These are phyloP conservation scores for Periplaneta americana DNA, from an alignment of 1,140 invertebrate genomes.

Conservation along the genomic window DNA sequence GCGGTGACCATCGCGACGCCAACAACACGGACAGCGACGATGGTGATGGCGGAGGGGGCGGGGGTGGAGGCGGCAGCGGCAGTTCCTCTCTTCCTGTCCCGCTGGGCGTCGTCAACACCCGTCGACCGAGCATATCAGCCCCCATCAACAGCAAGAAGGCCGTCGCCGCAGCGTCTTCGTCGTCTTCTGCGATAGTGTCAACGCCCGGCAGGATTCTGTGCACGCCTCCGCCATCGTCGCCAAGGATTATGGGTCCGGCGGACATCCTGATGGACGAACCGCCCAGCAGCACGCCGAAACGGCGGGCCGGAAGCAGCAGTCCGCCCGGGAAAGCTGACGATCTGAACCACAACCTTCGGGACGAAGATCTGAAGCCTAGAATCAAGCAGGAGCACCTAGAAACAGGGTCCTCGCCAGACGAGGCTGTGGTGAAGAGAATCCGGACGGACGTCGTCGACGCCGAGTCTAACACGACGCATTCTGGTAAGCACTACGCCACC, in stretches of 20 bases:
- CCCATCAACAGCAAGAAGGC: constrained; percentile 59
- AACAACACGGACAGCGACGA: constrained; percentile 30
- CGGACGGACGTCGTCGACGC: constrained; percentile 77
- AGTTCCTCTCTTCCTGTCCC: constrained; percentile 37
- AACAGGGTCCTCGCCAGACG: constrained; percentile 50
- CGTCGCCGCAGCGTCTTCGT: constrained; percentile 26
- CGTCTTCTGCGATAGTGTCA: background rate
- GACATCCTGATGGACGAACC: constrained; percentile 43
- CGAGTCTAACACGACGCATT: constrained; percentile 82
- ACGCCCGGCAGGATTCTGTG: background rate
- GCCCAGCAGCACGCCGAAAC: constrained; percentile 58
- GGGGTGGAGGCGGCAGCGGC: constrained; percentile 39
- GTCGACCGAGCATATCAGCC: constrained; percentile 68
- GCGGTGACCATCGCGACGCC: constrained; percentile 28
- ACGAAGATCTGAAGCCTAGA: constrained; percentile 61
- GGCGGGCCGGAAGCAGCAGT: constrained; percentile 33
- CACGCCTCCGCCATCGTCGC: constrained; percentile 13
- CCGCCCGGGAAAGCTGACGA: background rate
- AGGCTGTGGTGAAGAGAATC: constrained; percentile 55
- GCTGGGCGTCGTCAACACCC: constrained; percentile 60
- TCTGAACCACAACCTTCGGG: constrained; percentile 23
- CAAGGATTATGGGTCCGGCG: constrained; percentile 51
- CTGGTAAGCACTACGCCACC: constrained; percentile 57
- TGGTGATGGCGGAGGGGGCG: constrained; percentile 29
- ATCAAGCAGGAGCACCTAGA: constrained; percentile 65